Evolutionary conservation across 2,888 invertebrate species (phyloP).

Genomic region (Tetragnatha montana): DNA sequence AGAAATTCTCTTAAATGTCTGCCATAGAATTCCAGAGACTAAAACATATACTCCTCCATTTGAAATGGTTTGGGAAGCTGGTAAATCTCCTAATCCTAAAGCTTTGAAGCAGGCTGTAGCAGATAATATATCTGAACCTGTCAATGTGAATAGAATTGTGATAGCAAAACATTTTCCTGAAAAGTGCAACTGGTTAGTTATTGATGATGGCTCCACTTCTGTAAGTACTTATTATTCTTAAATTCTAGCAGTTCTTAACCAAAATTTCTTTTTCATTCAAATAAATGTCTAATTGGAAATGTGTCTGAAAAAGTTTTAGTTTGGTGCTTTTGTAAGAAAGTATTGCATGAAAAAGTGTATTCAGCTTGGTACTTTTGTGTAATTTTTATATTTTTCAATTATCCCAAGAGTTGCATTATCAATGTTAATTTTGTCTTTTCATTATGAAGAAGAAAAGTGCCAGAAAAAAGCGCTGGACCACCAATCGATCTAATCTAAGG

Average conservation of each 20-base stretch:
- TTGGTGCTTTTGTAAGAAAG: too few species aligned
- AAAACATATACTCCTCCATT: slow-evolving; percentile 53
- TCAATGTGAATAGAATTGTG: slow-evolving; percentile 60
- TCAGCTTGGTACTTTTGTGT: neutral
- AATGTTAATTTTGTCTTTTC: slow-evolving; percentile 19
- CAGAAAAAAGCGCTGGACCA: slow-evolving; percentile 73
- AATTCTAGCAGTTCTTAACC: neutral
- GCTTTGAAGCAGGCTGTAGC: slow-evolving; percentile 56
- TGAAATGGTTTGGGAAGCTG: slow-evolving; percentile 64
- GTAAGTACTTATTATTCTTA: slow-evolving; percentile 24
- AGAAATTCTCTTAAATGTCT: slow-evolving; percentile 62
- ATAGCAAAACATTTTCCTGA: slow-evolving; percentile 67
- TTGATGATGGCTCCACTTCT: slow-evolving; percentile 61
- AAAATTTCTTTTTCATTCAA: neutral
- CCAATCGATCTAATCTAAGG: slow-evolving; percentile 74
- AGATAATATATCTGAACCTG: slow-evolving; percentile 22
- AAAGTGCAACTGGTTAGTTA: slow-evolving; percentile 66
- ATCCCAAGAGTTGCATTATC: neutral
- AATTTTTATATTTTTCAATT: neutral
- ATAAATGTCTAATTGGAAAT: neutral
- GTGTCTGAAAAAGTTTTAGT: neutral
- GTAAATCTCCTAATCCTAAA: slow-evolving; percentile 62
- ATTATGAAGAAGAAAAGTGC: slow-evolving; percentile 37
- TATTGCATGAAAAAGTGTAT: too few species aligned
- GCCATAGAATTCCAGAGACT: slow-evolving; percentile 60